Conservation (phyloP, 2,113 vertebrate genomes). For the Lepisosteus oculatus region DNA sequence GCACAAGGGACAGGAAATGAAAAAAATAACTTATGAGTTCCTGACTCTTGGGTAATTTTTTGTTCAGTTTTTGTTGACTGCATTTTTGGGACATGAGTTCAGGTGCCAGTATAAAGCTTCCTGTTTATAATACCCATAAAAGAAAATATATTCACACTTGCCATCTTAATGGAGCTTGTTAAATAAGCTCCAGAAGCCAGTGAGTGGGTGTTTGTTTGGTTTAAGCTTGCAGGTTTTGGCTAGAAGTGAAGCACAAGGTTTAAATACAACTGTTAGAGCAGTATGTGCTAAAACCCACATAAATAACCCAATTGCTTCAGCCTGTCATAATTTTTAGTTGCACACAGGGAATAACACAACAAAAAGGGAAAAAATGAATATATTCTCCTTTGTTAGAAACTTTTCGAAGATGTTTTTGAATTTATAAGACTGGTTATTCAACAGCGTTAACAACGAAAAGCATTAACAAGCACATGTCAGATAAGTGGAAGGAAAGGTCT, state of each 20-base stretch:
- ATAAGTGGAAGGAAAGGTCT: no score
- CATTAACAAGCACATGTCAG: no score
- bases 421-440: no score
- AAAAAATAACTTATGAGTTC: no score
- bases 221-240: constrained; percentile 22
- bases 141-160: constrained; percentile 12
- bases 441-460: no score
- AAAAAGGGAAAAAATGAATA: no score
- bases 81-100: background rate
- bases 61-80: background rate
- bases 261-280: constrained; percentile 27
- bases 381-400: no score
- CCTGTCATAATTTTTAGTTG: background rate
- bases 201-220: constrained; percentile 29
- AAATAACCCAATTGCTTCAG: background rate
- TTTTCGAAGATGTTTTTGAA: no score
- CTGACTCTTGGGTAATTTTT: no score
- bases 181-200: constrained; percentile 21
- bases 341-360: no score
- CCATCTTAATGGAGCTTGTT: constrained; percentile 17
- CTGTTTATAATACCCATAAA: constrained; percentile 7
- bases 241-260: constrained; percentile 24
- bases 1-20: no score
- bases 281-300: constrained; percentile 17
- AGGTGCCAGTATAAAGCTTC: constrained; percentile 8